A percentile compares a stretch with the other conserved stretches of the same genome.
Conservation (phyloP, 2,113 vertebrate species). For the Oriolus oriolus region DNA sequence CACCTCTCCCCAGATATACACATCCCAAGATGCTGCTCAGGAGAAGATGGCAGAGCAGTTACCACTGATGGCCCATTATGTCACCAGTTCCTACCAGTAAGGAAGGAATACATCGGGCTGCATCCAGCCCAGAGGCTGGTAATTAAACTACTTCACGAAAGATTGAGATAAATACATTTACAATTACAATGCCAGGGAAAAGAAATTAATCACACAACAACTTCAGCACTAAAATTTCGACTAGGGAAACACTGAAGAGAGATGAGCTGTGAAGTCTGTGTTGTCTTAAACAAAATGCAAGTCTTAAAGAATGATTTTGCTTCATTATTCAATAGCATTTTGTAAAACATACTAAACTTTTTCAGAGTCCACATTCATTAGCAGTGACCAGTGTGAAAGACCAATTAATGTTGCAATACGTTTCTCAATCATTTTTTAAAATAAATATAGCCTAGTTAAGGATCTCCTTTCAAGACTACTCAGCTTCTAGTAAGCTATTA, state of each 20-base stretch:
- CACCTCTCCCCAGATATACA: not conserved
- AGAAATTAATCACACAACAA: not conserved
- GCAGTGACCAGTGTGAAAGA: not conserved
- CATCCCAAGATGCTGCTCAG: not conserved
- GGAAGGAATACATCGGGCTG: not conserved
- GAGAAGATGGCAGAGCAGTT: not conserved
- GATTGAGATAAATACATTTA: not conserved
- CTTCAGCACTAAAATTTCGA: not conserved
- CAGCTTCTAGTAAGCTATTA: not conserved
- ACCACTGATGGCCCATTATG: not conserved
- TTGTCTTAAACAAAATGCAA: not conserved
- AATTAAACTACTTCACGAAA: not conserved
- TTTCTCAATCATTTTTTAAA: not conserved
- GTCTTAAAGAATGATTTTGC: not conserved
- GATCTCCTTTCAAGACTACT: not conserved
- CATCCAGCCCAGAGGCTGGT: not conserved
- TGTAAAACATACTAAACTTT: not conserved
- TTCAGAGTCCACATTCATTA: not conserved
- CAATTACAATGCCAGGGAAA: not conserved
- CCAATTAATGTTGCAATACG: not conserved
- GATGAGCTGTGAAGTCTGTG: not conserved
- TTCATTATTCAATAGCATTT: not conserved
- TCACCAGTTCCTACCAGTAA: not conserved
- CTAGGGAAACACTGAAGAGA: not conserved
- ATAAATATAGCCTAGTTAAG: not conserved